A percentile compares a stretch with the other conserved stretches of the same genome.
These are phyloP conservation scores for Ursus arctos DNA, from an alignment of 2,113 vertebrate species.

Conservation along the genomic window DNA sequence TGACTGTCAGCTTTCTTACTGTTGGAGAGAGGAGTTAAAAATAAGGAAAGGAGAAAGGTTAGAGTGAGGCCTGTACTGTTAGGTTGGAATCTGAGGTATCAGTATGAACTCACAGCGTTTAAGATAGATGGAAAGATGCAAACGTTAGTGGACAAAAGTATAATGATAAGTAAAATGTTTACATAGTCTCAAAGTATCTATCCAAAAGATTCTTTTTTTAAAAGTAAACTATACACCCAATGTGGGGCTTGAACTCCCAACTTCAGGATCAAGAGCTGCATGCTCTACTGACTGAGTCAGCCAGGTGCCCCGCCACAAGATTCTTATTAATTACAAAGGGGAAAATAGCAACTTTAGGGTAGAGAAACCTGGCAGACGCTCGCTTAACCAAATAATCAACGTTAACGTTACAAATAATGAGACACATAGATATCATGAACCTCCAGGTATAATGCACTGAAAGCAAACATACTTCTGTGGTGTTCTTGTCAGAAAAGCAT, in stretches of 20 bases:
- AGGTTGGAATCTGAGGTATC: background rate
- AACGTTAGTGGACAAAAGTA: background rate
- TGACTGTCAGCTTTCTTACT: background rate
- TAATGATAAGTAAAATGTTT: background rate
- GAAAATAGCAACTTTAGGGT: background rate
- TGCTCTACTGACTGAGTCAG: background rate
- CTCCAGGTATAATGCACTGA: background rate
- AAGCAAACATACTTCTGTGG: background rate
- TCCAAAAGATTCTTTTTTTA: background rate
- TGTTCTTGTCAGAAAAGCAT: background rate
- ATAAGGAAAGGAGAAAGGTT: background rate
- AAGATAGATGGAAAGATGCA: background rate
- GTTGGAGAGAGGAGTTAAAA: background rate
- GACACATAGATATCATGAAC: background rate
- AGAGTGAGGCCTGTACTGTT: background rate
- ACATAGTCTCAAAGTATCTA: background rate
- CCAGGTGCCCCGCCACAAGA: background rate
- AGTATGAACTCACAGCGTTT: background rate
- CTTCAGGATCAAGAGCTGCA: background rate
- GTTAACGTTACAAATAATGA: background rate
- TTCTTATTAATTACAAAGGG: background rate
- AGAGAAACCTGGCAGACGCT: background rate
- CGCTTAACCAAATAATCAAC: background rate
- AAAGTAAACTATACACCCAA: background rate
- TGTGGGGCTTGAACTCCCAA: background rate